Base-by-base conservation (phyloP, 2,888 invertebrate genomes). In the Rhorus exstirpatorius region DNA sequence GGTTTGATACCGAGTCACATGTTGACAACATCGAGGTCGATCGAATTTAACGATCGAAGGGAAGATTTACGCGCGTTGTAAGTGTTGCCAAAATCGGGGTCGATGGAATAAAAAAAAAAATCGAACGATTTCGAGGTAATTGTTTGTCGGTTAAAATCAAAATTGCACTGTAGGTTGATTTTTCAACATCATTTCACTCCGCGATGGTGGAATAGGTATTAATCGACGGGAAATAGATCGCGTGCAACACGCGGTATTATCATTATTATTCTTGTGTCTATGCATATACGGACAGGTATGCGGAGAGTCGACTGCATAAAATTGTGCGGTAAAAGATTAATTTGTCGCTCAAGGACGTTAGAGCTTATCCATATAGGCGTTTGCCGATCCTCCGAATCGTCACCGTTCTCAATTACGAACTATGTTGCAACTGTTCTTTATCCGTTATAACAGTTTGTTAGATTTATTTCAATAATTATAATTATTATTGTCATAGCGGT, bases 291-390 rank as follows among this genome's bases (percentile, higher is more conserved):
- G 19, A 19, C 46, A 46, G 58, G 46, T 71, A 60, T 46, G 26
- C 7, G 17, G 2, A 19, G n/a, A 38, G 24, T 10, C 53, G 24
- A 41, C 12, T 31, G 44, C 46, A 51, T 60, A 21, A 51, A 65
- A 76, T 70, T 51, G 60, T 60, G 58, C 38, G 21, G 65, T 72
- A 41, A 72, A 81, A 77, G 35, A 77, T 72, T 41, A 68, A 81
- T 81, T 81, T 41, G 61, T 51, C 51, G 51, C 38, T 60, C 81
- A 77, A 81, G 76, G 76, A 77, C 76, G 60, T n/a, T 10, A 26
- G 24, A 41, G 51, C 19, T 55, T 49, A 72, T 44, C 35, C 14
- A 19, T n/a, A n/a, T n/a, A n/a, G n/a, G 58, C 65, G 58, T 26
- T 63, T 65, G 41, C 58, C 61, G 55, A 70, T 74, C 58, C 58